These are phyloP conservation scores for Drosophila yooni DNA, from an alignment of 2,888 invertebrate species.

Conservation along the genomic window DNA sequence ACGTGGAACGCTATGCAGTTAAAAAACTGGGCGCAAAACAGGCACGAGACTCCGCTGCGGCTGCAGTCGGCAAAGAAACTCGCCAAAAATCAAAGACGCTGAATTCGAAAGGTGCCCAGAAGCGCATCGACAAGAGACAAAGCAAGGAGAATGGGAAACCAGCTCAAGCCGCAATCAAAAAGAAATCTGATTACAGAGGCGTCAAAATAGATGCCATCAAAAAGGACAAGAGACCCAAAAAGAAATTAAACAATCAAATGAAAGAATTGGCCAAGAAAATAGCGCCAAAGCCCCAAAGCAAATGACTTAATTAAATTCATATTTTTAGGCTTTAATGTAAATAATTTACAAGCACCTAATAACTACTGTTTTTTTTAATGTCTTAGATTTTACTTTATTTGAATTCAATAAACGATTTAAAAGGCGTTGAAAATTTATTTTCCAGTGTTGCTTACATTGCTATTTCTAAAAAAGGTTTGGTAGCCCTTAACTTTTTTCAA, in stretches of 20 bases:
- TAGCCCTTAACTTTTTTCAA: background rate
- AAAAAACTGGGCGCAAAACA: slow-evolving; percentile 80
- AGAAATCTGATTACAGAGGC: slow-evolving; percentile 82
- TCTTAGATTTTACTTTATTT: background rate
- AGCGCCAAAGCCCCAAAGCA: slow-evolving; percentile 77
- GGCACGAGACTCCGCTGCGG: slow-evolving; percentile 65
- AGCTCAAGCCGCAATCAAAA: slow-evolving; percentile 43
- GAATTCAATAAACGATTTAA: background rate
- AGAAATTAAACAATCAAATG: slow-evolving; percentile 72
- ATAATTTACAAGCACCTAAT: slow-evolving; percentile 26
- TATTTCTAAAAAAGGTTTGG: background rate
- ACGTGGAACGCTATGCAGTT: slow-evolving; percentile 80
- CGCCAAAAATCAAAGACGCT: slow-evolving; percentile 58
- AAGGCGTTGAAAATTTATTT: background rate
- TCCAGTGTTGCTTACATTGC: background rate
- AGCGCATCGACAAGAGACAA: slow-evolving; percentile 57
- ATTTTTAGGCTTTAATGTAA: slow-evolving; percentile 31
- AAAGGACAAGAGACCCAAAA: slow-evolving; percentile 76
- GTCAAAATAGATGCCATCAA: slow-evolving; percentile 77
- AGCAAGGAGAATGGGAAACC: slow-evolving; percentile 33
- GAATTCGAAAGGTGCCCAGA: slow-evolving; percentile 60
- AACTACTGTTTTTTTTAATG: background rate
- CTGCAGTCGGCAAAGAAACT: slow-evolving; percentile 23
- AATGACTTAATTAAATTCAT: slow-evolving; percentile 26
- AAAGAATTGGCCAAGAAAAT: slow-evolving; percentile 82